Conservation (phyloP, 2,797 vertebrate species). For the Syndactyla subalaris region DNA sequence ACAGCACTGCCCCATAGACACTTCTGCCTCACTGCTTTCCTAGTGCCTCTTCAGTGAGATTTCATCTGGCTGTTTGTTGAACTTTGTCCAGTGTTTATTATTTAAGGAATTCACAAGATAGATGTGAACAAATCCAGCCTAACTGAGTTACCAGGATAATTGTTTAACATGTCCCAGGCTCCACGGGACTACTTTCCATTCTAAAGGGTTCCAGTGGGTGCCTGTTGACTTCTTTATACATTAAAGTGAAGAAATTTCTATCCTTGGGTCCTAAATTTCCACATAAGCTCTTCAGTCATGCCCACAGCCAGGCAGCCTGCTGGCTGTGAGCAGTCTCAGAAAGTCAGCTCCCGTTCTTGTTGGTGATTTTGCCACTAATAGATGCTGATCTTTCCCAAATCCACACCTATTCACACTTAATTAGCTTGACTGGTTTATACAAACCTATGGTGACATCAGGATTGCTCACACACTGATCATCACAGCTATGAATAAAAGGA, state of each 20-base stretch:
- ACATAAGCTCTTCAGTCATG: conserved; percentile 10
- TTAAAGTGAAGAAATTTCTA: conserved; percentile 4
- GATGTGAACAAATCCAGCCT: conserved; percentile 23
- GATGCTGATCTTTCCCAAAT: not conserved
- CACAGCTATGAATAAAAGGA: not conserved
- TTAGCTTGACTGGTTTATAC: not conserved
- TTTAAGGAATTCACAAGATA: conserved; percentile 42
- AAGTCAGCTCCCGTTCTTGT: not conserved
- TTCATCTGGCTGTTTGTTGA: conserved; percentile 30
- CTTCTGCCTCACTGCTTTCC: not conserved
- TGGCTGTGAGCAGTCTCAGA: not conserved
- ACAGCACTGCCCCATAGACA: not conserved
- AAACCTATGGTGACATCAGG: not conserved
- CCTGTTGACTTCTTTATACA: not conserved
- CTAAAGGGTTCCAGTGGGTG: not conserved
- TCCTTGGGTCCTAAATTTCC: not conserved
- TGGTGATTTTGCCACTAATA: not conserved
- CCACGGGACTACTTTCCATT: not conserved
- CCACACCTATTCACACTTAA: not conserved
- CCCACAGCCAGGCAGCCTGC: not conserved
- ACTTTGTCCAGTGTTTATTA: conserved; percentile 30
- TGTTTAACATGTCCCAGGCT: not conserved
- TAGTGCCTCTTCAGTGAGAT: not conserved
- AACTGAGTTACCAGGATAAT: not conserved
- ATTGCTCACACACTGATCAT: conserved; percentile 10